Conservation (phyloP, 2,797 vertebrate genomes). For the Pogonophryne albipinna region DNA sequence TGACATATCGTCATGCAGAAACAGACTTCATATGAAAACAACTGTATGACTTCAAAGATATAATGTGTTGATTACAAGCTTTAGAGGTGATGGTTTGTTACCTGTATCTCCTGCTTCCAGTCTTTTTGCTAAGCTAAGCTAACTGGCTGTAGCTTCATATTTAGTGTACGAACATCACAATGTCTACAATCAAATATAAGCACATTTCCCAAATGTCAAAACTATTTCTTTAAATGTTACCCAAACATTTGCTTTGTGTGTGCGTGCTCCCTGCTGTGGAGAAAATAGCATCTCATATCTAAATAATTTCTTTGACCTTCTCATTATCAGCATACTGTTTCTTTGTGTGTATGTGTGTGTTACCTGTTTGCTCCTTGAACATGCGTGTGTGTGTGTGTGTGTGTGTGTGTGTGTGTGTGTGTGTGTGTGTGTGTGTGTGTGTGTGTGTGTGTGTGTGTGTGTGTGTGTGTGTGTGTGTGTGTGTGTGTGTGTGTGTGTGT, state of each 20-base stretch:
- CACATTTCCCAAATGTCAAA: neutral
- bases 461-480: neutral
- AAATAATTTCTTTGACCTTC: neutral
- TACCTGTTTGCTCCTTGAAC: neutral
- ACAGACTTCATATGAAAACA: no score
- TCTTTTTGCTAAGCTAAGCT: no score
- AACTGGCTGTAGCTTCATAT: neutral
- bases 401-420: conserved; percentile 11
- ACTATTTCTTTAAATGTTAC: neutral
- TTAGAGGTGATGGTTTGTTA: no score
- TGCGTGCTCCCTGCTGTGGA: neutral
- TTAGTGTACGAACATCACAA: neutral
- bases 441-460: neutral
- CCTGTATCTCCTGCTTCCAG: no score
- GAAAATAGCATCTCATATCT: neutral
- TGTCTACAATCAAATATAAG: neutral
- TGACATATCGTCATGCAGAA: no score
- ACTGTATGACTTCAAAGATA: no score
- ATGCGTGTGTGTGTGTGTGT: conserved; percentile 5
- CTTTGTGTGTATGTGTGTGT: neutral
- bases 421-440: neutral
- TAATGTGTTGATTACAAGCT: no score
- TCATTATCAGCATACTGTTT: neutral
- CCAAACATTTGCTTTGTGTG: neutral
- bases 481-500: conserved; percentile 11